phyloP scores from a whole-genome alignment of 2,113 vertebrate species.

The Marmota monax region DNA sequence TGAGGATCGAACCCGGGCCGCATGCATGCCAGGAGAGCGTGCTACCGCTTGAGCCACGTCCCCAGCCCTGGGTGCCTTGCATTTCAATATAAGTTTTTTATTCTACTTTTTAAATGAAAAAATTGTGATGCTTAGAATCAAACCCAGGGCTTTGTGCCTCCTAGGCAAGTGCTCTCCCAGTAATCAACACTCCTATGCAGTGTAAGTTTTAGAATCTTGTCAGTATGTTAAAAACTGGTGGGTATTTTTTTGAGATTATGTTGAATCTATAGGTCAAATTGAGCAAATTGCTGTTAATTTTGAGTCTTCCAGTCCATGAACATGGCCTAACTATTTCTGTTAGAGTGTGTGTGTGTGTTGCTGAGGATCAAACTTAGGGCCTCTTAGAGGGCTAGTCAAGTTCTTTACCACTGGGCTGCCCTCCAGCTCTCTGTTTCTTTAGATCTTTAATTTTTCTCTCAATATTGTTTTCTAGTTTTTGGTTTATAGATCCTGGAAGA shows the following conservation, averaged over 20 bases:
- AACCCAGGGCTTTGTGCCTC: too few relatives aligned
- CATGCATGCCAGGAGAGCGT: too few relatives aligned
- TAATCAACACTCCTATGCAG: neutral
- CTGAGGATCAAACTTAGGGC: neutral
- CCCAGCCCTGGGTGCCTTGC: too few relatives aligned
- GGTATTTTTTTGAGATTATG: neutral
- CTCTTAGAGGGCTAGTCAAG: neutral
- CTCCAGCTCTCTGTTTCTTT: neutral
- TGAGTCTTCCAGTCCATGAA: neutral
- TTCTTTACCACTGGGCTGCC: neutral
- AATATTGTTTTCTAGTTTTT: neutral
- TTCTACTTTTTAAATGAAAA: too few relatives aligned
- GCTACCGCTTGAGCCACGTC: too few relatives aligned
- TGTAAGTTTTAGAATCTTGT: neutral
- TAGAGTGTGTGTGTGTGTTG: too few relatives aligned
- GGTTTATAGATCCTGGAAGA: neutral
- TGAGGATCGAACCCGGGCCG: too few relatives aligned
- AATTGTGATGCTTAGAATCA: too few relatives aligned
- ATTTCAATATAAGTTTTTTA: too few relatives aligned
- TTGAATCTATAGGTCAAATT: conserved; percentile 5
- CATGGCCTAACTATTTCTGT: neutral
- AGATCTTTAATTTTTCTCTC: neutral
- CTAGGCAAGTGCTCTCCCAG: too few relatives aligned
- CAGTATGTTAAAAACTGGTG: neutral
- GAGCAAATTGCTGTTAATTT: neutral